These are phyloP conservation scores for Palythoa heliodiscus DNA, from an alignment of 92 coral and sea anemone genomes.

Conservation along the genomic window DNA sequence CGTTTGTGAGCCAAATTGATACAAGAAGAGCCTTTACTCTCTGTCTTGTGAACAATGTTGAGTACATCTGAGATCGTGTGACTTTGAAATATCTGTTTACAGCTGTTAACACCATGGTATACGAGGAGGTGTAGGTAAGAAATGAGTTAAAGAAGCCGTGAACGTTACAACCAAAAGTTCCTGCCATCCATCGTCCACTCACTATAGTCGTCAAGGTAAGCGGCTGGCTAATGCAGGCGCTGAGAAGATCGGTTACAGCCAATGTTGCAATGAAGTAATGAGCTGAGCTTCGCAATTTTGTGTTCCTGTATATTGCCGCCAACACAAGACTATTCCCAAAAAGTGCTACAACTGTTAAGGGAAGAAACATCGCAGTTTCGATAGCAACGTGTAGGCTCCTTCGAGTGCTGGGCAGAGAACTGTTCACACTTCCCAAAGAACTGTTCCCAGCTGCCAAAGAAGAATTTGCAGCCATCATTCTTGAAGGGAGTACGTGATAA, in stretches of 20 bases:
- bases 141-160: slow-evolving; percentile 37
- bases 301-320: slow-evolving; percentile 26
- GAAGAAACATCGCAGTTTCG: slow-evolving; percentile 20
- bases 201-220: slow-evolving; percentile 4
- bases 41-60: background rate
- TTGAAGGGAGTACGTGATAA: background rate
- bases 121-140: slow-evolving; percentile 34
- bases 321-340: slow-evolving; percentile 27
- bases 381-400: background rate
- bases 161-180: slow-evolving; percentile 25
- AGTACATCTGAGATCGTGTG: background rate
- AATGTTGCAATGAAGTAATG: slow-evolving; percentile 32
- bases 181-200: slow-evolving; percentile 28
- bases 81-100: slow-evolving; percentile 31
- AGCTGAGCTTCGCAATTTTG: slow-evolving; percentile 15
- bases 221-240: slow-evolving; percentile 42
- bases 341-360: slow-evolving; percentile 20
- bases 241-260: slow-evolving; percentile 34
- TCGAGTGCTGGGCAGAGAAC: slow-evolving; percentile 2
- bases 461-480: background rate
- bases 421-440: background rate
- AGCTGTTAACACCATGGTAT: slow-evolving; percentile 38
- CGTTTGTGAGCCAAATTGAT: slow-evolving; percentile 2
- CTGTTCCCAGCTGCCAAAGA: background rate
- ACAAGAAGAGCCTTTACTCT: slow-evolving; percentile 4